Evolutionary conservation across 1,140 invertebrate species (phyloP).

Genomic region (Drosophila nigromelanica): DNA sequence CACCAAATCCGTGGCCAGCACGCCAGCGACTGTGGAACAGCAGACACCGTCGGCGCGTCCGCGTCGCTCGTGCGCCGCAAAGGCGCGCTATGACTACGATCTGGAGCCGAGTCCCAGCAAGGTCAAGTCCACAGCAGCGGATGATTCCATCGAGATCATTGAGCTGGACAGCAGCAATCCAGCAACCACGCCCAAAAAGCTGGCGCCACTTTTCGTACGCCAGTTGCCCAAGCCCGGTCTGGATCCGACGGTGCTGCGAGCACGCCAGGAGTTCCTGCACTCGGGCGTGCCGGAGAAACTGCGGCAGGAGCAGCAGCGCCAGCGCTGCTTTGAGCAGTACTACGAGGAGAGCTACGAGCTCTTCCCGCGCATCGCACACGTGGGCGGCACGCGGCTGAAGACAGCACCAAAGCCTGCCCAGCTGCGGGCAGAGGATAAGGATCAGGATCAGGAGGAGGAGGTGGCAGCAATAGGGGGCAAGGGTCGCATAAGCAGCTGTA

Average conservation of each 20-base stretch:
- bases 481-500: conserved; percentile 49
- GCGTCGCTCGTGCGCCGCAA: conserved; percentile 68
- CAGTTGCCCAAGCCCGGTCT: conserved; percentile 84
- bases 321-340: conserved; percentile 73
- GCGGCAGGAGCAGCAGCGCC: conserved; percentile 84
- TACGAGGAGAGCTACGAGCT: conserved; percentile 82
- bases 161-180: conserved; percentile 67
- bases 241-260: conserved; percentile 84
- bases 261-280: conserved; percentile 86
- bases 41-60: conserved; percentile 58
- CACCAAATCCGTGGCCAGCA: conserved; percentile 24
- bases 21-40: conserved; percentile 4
- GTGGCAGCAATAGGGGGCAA: not conserved
- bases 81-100: conserved; percentile 77
- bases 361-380: conserved; percentile 85
- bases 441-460: not conserved
- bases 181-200: conserved; percentile 74
- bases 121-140: conserved; percentile 32
- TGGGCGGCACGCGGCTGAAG: conserved; percentile 51
- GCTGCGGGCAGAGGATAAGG: conserved; percentile 1
- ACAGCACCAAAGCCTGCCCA: not conserved
- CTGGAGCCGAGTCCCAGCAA: conserved; percentile 69
- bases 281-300: conserved; percentile 86
- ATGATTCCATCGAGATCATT: conserved; percentile 54
- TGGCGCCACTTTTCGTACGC: conserved; percentile 87